Evolutionary conservation across 2,113 vertebrate species (phyloP), one percentile per base, ranked within the genome.

Genomic region (Psittacara wagleri): DNA sequence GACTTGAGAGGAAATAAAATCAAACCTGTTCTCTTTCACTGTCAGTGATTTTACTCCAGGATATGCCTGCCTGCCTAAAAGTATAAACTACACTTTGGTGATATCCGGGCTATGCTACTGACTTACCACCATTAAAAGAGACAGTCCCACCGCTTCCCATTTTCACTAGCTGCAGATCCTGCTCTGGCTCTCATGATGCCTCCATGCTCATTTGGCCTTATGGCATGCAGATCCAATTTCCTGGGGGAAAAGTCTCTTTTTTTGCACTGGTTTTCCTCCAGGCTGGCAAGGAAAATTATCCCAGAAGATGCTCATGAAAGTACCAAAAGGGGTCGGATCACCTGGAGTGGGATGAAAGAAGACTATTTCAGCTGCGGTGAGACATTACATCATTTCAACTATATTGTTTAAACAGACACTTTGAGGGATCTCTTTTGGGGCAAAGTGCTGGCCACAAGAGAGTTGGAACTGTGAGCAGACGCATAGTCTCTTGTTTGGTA

Each of bases 131-230:
- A 24, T 67, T 22, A 64, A 11, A 88, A 85, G 48, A 69, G 13
- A 4, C 1, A 0, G 25, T 37, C 10, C 19, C 10, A 41, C 23
- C 18, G 20, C 41, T 41, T n/a, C 13, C 46, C 1, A 0, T 17
- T 80, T 83, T 73, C 29, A 43, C 25, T n/a, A 86, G 16, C 1
- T 88, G 57, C 44, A 66, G 35, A 76, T 75, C 12, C 44, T 68
- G 4, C 66, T 75, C 57, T n/a, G 67, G 10, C 17, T 31, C 3
- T 86, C 9, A 1, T 14, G 22, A n/a, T 86, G 7, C 6, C 29
- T 72, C 25, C 31, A 5, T 17, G 28, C 59, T 19, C 31, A n/a
- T n/a, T 80, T 68, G 59, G 39, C 39, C 1, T 2, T 62, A 33
- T 10, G 10, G 10, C 37, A n/a, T 64, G 19, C 63, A 92, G 49